Conservation (phyloP, 1,140 invertebrate species). For the Trissolcus basalis region DNA sequence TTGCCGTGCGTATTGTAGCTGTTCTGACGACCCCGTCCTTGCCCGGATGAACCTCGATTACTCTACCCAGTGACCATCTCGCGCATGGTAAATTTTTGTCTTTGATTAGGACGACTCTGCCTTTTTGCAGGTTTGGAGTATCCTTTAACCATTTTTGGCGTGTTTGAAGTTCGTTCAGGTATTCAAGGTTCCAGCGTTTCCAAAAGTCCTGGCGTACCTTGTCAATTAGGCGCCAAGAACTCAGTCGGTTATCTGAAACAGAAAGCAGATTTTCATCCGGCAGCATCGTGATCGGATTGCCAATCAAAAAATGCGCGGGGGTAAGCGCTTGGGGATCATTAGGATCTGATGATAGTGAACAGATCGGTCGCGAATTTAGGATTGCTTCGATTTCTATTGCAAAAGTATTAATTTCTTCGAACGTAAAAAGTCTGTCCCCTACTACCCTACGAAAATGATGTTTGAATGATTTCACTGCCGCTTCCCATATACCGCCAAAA, state of each 20-base stretch:
- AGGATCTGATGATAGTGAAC: slow-evolving; percentile 47
- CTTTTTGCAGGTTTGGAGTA: slow-evolving; percentile 28
- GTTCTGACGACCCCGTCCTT: not conserved
- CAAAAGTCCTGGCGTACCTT: slow-evolving; percentile 56
- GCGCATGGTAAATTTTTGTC: slow-evolving; percentile 14
- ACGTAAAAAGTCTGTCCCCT: slow-evolving; percentile 29
- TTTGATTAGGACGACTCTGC: slow-evolving; percentile 17
- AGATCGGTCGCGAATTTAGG: slow-evolving; percentile 60
- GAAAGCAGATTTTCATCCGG: not conserved
- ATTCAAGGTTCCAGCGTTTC: slow-evolving; percentile 59
- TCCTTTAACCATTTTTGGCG: slow-evolving; percentile 59
- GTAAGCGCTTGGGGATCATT: slow-evolving; percentile 34
- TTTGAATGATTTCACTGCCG: slow-evolving; percentile 12
- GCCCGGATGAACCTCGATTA: not conserved
- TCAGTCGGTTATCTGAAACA: slow-evolving; percentile 6
- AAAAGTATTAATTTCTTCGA: not conserved
- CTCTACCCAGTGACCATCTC: not conserved
- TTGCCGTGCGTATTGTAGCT: not conserved
- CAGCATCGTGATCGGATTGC: slow-evolving; percentile 1
- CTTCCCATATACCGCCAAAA: slow-evolving; percentile 54
- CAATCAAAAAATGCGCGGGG: slow-evolving; percentile 47
- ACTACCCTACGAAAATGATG: slow-evolving; percentile 19
- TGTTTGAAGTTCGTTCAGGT: slow-evolving; percentile 56
- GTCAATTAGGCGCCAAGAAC: too few species aligned
- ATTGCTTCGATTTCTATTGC: slow-evolving; percentile 41